These are phyloP conservation scores for Himalopsyche phryganea DNA, from an alignment of 1,140 invertebrate genomes.

Conservation along the genomic window DNA sequence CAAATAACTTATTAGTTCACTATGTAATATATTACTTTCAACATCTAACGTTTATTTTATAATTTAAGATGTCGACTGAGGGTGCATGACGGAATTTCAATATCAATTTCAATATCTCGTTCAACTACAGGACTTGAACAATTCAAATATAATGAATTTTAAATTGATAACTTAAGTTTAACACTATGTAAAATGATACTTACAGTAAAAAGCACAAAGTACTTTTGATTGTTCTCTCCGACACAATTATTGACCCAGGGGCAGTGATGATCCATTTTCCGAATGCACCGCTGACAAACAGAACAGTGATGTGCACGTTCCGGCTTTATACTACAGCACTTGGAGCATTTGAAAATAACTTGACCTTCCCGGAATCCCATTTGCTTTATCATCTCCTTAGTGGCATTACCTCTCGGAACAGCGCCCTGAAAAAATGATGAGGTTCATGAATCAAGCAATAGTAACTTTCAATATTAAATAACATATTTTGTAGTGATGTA, in stretches of 20 bases:
- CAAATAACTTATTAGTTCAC: too few species aligned
- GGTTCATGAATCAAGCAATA: slow-evolving; percentile 8
- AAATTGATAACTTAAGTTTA: too few species aligned
- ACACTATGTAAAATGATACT: too few species aligned
- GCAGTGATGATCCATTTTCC: slow-evolving; percentile 99
- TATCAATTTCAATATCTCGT: too few species aligned
- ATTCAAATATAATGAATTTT: too few species aligned
- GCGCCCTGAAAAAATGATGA: slow-evolving; percentile 75
- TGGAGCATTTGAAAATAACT: slow-evolving; percentile 96
- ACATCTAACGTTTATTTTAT: too few species aligned
- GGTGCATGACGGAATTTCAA: too few species aligned
- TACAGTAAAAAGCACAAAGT: slow-evolving; percentile 98
- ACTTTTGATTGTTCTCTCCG: slow-evolving; percentile 99
- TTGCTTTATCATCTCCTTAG: slow-evolving; percentile 95
- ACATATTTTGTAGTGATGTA: too few species aligned
- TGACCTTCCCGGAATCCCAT: slow-evolving; percentile 91
- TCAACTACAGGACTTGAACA: too few species aligned
- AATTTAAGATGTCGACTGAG: too few species aligned
- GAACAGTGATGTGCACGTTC: slow-evolving; percentile 98
- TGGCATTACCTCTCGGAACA: slow-evolving; percentile 97
- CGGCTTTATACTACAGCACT: slow-evolving; percentile 98
- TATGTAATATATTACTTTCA: too few species aligned
- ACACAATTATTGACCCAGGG: slow-evolving; percentile 99
- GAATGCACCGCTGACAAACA: slow-evolving; percentile 92
- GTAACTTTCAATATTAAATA: slow-evolving; percentile 14